These are phyloP conservation scores for Sterrhoptilus dennistouni DNA, from an alignment of 2,113 vertebrate species.

Conservation along the genomic window DNA sequence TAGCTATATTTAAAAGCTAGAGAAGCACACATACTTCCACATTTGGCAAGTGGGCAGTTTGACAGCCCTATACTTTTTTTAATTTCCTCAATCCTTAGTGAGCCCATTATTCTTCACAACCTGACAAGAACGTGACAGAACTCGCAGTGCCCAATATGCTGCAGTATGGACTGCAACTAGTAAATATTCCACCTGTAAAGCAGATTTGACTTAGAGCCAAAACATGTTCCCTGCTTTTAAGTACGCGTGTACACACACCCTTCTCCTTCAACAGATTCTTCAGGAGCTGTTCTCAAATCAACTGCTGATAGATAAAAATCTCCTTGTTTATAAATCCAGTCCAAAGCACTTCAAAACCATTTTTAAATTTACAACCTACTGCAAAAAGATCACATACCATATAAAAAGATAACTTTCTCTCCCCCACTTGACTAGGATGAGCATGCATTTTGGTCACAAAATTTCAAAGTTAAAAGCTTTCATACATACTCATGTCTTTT, in stretches of 20 bases:
- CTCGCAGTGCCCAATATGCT: neutral
- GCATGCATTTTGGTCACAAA: neutral
- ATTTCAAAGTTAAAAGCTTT: neutral
- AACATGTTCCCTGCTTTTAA: neutral
- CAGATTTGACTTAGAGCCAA: neutral
- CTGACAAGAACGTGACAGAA: neutral
- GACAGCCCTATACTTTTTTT: neutral
- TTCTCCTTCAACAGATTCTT: neutral
- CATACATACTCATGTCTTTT: neutral
- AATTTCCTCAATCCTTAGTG: neutral
- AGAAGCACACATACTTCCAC: neutral
- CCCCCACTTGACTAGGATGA: neutral
- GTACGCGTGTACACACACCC: rapidly evolving
- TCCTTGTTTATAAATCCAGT: neutral
- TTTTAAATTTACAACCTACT: neutral
- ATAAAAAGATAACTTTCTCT: neutral
- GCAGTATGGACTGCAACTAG: neutral
- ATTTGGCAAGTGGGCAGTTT: neutral
- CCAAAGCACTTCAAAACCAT: neutral
- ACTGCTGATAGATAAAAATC: neutral
- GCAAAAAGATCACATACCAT: neutral
- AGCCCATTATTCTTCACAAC: neutral
- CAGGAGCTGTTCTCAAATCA: neutral
- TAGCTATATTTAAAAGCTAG: neutral
- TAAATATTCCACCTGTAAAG: neutral